Percentiles rank a stretch among this genome's conserved stretches.
phyloP scores from a whole-genome alignment of 2,797 vertebrate genomes.

The Pagetopsis macropterus region DNA sequence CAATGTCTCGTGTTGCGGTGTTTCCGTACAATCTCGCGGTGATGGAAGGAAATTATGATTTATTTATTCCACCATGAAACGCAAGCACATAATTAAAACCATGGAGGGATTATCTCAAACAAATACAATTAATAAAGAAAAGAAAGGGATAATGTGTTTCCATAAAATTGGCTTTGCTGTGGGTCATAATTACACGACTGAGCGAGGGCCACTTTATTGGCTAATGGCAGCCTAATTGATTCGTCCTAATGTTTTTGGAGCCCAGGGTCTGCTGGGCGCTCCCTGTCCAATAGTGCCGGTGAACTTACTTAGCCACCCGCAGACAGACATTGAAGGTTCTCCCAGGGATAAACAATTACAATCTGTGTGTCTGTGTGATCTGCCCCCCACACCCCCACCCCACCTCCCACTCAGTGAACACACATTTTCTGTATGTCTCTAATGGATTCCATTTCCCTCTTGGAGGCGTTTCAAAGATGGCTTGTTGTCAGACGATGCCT shows the following conservation, averaged over 20 bases:
- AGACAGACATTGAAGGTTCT: conserved; percentile 70
- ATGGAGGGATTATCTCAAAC: conserved; percentile 80
- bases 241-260: conserved; percentile 82
- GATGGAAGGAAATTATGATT: conserved; percentile 70
- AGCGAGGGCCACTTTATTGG: conserved; percentile 81
- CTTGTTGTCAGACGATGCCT: conserved; percentile 73
- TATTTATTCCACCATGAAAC: conserved; percentile 76
- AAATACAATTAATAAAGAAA: conserved; percentile 81
- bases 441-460: conserved; percentile 77
- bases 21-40: conserved; percentile 30
- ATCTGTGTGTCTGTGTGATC: conserved; percentile 49
- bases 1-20: neutral
- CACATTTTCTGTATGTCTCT: conserved; percentile 71
- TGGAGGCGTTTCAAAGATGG: conserved; percentile 78
- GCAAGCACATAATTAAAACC: conserved; percentile 82
- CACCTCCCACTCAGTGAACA: conserved; percentile 34
- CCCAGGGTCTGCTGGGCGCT: conserved; percentile 72
- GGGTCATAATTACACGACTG: conserved; percentile 86
- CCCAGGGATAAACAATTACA: conserved; percentile 77
- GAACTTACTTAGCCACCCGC: conserved; percentile 78
- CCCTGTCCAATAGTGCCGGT: conserved; percentile 69
- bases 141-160: conserved; percentile 69
- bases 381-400: conserved; percentile 20
- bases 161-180: conserved; percentile 80
- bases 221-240: conserved; percentile 85